Base-by-base conservation (phyloP, 2,888 invertebrate genomes). In the Synergus laeviventris region DNA sequence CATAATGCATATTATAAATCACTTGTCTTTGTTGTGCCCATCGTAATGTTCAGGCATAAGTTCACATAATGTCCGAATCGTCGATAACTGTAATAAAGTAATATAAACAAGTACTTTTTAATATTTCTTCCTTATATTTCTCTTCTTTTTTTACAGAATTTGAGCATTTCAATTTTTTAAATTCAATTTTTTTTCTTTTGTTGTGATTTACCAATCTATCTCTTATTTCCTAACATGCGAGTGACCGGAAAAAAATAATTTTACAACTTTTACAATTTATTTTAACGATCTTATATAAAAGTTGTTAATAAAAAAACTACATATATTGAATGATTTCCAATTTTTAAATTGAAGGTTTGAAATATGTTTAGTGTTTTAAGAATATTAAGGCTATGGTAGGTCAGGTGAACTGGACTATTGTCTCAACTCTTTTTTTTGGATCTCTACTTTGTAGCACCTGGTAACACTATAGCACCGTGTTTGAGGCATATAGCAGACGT, bases 11-110 rank as follows among this genome's bases (percentile, higher is more conserved):
- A 70, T 70, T 70, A 31, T 70, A 70, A 45, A 49, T 49, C 70
- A 70, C 70, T 45, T 45, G 80, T 84, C 83, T 86, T 81, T 86
- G 84, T 86, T 86, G 86, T 86, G 83, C 81, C 84, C 85, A 84
- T 82, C 84, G 84, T 87, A 84, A 88, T 86, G 86, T 85, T 86
- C 83, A 86, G 81, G 81, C 83, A 81, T 87, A 87, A 84, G 86
- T 82, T 85, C 86, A 84, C 85, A 85, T 87, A 87, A 87, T 86
- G 87, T 86, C 83, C 84, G 86, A 86, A 82, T 87, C 86, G 85
- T 83, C 82, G 83, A 86, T 85, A 85, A 84, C 82, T 88, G 85
- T 88, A 90, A 88, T 89, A 88, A 89, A 88, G 81, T 78, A 84
- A 81, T 82, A 77, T 81, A 81, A 83, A 76, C 64, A 79, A 81